Base-by-base conservation (phyloP, 2,113 vertebrate genomes). In the Hemicordylus capensis region DNA sequence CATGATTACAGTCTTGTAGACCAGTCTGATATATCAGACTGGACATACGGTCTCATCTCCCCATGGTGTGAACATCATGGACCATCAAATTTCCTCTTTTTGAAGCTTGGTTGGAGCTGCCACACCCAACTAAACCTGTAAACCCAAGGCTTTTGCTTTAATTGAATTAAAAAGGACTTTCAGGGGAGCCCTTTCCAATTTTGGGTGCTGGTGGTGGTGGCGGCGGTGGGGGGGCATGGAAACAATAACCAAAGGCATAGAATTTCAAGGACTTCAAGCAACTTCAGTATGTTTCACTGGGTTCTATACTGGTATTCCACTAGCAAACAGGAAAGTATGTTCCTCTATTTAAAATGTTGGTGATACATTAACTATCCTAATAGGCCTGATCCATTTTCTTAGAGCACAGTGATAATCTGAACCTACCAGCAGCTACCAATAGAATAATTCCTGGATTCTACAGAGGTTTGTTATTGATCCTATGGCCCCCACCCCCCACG, bases 341-440 rank as follows among this genome's bases (percentile, higher is more conserved):
- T 26, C 26, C 6, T 61, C 51, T 56, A 3, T 64, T 74, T 64
- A 84, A 84, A 76, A 84, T 85, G 51, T 69, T 77, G 83, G 51
- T 69, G 75, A 59, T 54, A 39, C 28, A 46, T 24, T 77, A 56
- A 78, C 19, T 69, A 69, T 11, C 14, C 4, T 56, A 58, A 69
- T 44, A 77, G 75, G 51, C 37, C 44, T 19, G 63, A 56, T 37
- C 34, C 11, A 10, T 78, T 69, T 76, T 76, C 59, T 42, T 39
- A 84, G 20, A 75, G 44, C 63, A 75, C 44, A n/a, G 26, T 64
- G 24, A 34, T 54, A 7, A 58, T 44, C 28, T 11, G 28, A n/a
- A 34, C 37, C 28, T 59, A n/a, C 51, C 66, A 59, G 31, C 54
- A 70, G 42, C 31, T 44, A 79, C 69, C 64, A 85, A 70, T 59